Evolutionary conservation across 2,888 invertebrate genomes (phyloP), one percentile per base, ranked within the genome.

Genomic region (Papilio elwesi): DNA sequence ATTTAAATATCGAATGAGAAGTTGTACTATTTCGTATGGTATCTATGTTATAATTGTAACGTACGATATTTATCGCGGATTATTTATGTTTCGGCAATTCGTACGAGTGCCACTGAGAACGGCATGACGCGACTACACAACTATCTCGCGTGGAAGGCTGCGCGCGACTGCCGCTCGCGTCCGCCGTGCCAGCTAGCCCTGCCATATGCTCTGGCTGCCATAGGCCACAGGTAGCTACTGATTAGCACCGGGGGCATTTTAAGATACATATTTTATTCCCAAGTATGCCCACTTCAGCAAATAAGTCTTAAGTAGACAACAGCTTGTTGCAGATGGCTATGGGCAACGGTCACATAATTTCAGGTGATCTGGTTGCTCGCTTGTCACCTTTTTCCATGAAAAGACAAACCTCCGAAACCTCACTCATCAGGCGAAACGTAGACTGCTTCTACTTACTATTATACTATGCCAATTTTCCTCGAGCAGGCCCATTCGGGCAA

Each of bases 121-220:
- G 86, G 82, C 88, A 87, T 88, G 79, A 79, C 85, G 83, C 74
- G 74, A 65, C 78, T 81, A 85, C 89, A 85, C 91, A 87, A 90
- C 93, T 90, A 90, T 77, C 81, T 83, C 87, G 92, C 91, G 87
- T 89, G 90, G 85, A 88, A 86, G 93, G 88, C 92, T 93, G 92
- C 93, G 93, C 93, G 91, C 90, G 87, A 93, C 93, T 93, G 91
- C 38, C 59, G 59, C n/a, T 79, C 77, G 72, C 64, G 73, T n/a
- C n/a, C n/a, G n/a, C n/a, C n/a, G n/a, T n/a, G n/a, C n/a, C n/a
- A n/a, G n/a, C n/a, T n/a, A n/a, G n/a, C n/a, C 76, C 71, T 75
- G 81, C 82, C 87, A 88, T 88, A 89, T 89, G 90, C 85, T 85
- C 78, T 78, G 77, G 84, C 84, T 77, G 87, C 92, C 83, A 57